Base-by-base conservation (phyloP, 2,888 invertebrate species). In the Ormyrus thymus region DNA sequence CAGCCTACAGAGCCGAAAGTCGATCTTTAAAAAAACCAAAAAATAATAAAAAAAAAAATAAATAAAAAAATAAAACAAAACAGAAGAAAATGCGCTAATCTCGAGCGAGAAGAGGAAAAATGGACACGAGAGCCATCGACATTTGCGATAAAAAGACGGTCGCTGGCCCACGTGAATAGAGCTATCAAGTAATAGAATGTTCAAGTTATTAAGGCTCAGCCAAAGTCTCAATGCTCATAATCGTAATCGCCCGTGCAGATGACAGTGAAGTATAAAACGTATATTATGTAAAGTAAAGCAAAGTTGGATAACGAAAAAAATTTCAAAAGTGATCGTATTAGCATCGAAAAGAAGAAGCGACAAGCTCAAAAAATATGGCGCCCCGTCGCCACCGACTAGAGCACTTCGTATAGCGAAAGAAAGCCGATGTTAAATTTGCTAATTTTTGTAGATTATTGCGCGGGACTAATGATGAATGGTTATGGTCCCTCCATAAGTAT, bases 81-180 rank as follows among this genome's bases (percentile, higher is more conserved):
- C 66, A 74, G 48, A 66, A 53, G 51, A 70, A 53, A 72, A 64
- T 71, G 58, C 46, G 69, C 55, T 66, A 77, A 75, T 74, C 55
- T 51, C 68, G 66, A 78, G 76, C 74, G 80, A 79, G 72, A 82
- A 68, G 74, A 65, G 56, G 76, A 80, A 71, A 29, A 76, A 79
- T 80, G 78, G 82, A 83, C 80, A 82, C 81, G 78, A 81, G 81
- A 83, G 82, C 84, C 84, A 86, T 29, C 86, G 87, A 83, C 85
- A 88, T 83, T 85, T 83, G 29, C 29, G 29, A 29, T 29, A 83
- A 81, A 83, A 82, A 79, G 82, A 85, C 83, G 83, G 83, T 85
- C 84, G 85, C 86, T 87, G 86, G 86, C 85, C 87, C 85, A 84
- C 76, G 82, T 85, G 86, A 84, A 82, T 82, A 83, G 77, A 82